Evolutionary conservation across 2,113 vertebrate species (phyloP), one percentile per base, ranked within the genome.

Genomic region (Nesogale talazaci): DNA sequence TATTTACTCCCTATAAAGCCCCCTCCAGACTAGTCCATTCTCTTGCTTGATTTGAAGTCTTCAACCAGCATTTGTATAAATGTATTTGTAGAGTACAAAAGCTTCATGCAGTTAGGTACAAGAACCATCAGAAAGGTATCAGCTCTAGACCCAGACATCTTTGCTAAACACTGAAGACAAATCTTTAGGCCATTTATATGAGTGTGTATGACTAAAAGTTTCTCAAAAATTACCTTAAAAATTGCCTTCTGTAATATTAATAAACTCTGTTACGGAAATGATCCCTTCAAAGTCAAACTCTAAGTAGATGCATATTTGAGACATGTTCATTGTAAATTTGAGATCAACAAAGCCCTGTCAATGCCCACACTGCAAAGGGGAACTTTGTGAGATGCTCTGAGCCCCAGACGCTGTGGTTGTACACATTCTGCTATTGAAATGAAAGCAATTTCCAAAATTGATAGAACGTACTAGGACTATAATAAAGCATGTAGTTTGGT

Each of bases 271-370:
- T 91, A 88, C 23, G 56, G 38, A 96, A 29, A 81, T 69, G 76
- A 90, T 81, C n/a, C 12, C 31, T 84, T 90, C n/a, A 90, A 94
- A 94, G 77, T 75, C 65, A 78, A n/a, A 6, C 25, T 91, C 61
- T 81, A 27, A 61, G 79, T 83, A 65, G 20, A 63, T 57, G 79
- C 75, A 83, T 77, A 57, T 46, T 83, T 92, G 69, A 93, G 82
- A 59, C 87, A 94, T 91, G 97, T 95, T 95, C 93, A 88, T 40
- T 89, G 93, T 94, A 93, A 95, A 88, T 72, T 83, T 92, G 52
- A 69, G 94, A 46, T 90, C 95, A 94, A 57, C 77, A 90, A 69
- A 96, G 90, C 57, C 88, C n/a, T 67, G 94, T 96, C 94, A 95
- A 79, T 29, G 25, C 40, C 83, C 96, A 89, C 3, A 80, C 67